Evolutionary conservation across 2,113 vertebrate species (phyloP).

Genomic region (Nestor notabilis): DNA sequence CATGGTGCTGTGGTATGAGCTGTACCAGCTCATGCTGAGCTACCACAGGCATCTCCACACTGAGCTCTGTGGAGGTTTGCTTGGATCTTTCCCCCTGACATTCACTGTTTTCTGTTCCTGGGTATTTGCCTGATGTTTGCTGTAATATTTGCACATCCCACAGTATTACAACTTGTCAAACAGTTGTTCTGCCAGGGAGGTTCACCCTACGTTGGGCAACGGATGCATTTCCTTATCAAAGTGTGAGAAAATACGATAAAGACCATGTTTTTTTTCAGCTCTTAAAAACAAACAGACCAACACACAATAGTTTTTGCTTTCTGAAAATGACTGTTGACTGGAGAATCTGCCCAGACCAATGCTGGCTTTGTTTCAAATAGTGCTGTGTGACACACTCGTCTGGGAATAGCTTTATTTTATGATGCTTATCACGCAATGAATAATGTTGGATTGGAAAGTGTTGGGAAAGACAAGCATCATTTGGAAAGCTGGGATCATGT

Average conservation of each 20-base stretch:
- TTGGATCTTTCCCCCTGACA: neutral
- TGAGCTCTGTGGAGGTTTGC: neutral
- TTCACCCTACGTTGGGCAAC: neutral
- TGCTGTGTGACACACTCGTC: neutral
- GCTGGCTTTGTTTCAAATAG: neutral
- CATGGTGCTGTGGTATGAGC: neutral
- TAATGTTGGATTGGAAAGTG: neutral
- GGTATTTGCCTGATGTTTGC: neutral
- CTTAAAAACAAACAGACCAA: neutral
- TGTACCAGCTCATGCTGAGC: neutral
- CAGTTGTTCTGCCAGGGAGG: neutral
- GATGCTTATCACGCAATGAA: neutral
- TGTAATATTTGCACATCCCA: neutral
- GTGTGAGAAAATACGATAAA: neutral
- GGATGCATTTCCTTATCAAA: neutral
- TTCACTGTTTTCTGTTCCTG: neutral
- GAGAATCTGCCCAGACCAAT: neutral
- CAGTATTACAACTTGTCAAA: neutral
- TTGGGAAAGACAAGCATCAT: neutral
- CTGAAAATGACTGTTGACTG: neutral
- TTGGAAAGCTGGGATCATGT: neutral
- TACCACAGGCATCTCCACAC: rapidly evolving
- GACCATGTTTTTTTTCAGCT: neutral
- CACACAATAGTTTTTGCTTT: neutral
- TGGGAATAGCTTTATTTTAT: neutral